phyloP scores from a whole-genome alignment of 2,888 invertebrate species.

The Apamea crenata region DNA sequence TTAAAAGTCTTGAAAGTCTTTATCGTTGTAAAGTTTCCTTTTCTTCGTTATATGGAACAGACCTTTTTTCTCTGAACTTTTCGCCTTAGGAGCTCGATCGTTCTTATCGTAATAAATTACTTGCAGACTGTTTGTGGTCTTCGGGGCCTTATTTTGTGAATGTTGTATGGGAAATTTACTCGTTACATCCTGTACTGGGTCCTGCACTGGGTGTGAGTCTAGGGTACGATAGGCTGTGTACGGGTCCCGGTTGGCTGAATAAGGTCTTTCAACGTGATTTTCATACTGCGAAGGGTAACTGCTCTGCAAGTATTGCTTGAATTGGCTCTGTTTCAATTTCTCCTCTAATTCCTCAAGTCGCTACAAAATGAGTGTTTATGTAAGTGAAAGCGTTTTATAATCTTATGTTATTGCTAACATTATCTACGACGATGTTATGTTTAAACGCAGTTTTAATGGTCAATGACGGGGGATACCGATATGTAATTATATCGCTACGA shows the following conservation, averaged over 20 bases:
- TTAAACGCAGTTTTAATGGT: conserved; percentile 44
- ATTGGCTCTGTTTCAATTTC: conserved; percentile 85
- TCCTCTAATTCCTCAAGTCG: conserved; percentile 86
- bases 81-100: conserved; percentile 66
- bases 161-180: conserved; percentile 63
- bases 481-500: conserved; percentile 45
- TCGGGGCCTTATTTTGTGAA: conserved; percentile 73
- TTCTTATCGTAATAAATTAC: conserved; percentile 80
- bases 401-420: conserved; percentile 43
- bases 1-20: conserved; percentile 84
- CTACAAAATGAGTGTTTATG: conserved; percentile 65
- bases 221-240: conserved; percentile 68
- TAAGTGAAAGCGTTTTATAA: conserved; percentile 68
- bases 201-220: conserved; percentile 53
- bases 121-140: conserved; percentile 77
- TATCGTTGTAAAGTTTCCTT: conserved; percentile 85
- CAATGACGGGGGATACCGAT: conserved; percentile 35
- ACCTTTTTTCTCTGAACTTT: conserved; percentile 80
- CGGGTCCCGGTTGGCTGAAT: conserved; percentile 77
- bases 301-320: conserved; percentile 84
- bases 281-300: conserved; percentile 79
- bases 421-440: conserved; percentile 44
- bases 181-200: conserved; percentile 58
- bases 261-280: conserved; percentile 83
- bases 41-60: conserved; percentile 85